These are phyloP conservation scores for Camponotus pennsylvanicus DNA, from an alignment of 1,140 invertebrate genomes.

Conservation along the genomic window DNA sequence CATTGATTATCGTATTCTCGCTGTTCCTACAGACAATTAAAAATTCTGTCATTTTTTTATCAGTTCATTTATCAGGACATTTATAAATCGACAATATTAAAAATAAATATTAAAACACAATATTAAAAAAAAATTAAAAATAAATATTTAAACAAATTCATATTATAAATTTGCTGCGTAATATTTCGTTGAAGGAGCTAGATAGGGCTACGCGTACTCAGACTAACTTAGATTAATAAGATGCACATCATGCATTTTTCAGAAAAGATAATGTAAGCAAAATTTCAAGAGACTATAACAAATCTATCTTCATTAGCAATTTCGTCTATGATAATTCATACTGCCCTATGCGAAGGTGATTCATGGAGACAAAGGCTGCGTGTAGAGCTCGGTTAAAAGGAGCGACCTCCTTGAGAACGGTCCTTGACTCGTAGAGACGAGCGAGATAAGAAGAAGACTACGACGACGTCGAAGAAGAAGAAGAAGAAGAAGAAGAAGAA, in stretches of 20 bases:
- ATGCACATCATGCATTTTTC: neutral
- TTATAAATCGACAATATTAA: slow-evolving; percentile 2
- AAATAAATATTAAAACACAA: slow-evolving; percentile 5
- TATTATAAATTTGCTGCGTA: neutral
- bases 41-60: neutral
- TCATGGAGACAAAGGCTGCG: slow-evolving; percentile 71
- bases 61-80: neutral
- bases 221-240: too few species aligned
- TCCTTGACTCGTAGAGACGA: slow-evolving; percentile 84
- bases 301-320: slow-evolving; percentile 5
- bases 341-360: slow-evolving; percentile 58
- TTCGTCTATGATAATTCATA: neutral
- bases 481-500: slow-evolving; percentile 74
- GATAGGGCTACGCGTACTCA: too few species aligned
- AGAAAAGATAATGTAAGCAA: neutral
- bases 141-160: slow-evolving; percentile 3
- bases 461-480: slow-evolving; percentile 68
- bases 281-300: neutral
- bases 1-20: neutral
- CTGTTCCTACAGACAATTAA: neutral
- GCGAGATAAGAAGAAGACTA: slow-evolving; percentile 63
- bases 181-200: neutral
- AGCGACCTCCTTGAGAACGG: slow-evolving; percentile 86
- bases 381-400: slow-evolving; percentile 74
- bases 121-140: slow-evolving; percentile 5